phyloP scores from a whole-genome alignment of 2,113 vertebrate species.

The Okapia johnstoni region DNA sequence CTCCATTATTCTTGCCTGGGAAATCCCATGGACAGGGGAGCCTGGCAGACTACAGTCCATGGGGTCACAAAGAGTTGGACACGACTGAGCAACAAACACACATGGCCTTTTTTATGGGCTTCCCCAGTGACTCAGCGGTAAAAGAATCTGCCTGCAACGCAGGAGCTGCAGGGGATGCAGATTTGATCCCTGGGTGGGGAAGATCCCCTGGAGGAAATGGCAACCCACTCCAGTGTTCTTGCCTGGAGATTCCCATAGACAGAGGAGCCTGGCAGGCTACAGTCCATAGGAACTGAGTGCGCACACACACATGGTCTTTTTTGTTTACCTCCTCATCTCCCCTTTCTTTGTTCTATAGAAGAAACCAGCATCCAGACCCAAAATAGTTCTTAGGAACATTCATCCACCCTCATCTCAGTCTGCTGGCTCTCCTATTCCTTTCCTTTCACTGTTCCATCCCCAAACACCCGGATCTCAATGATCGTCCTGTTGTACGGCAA shows the following conservation, averaged over 20 bases:
- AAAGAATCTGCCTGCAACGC: neutral
- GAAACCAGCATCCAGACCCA: neutral
- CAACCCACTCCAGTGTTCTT: neutral
- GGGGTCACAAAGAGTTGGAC: neutral
- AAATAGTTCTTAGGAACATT: neutral
- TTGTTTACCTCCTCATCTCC: neutral
- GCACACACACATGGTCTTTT: neutral
- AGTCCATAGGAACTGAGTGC: rapidly evolving
- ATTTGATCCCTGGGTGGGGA: neutral
- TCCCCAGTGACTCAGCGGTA: neutral
- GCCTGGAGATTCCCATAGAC: neutral
- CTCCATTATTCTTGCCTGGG: neutral
- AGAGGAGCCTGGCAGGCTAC: neutral
- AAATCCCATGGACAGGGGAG: neutral
- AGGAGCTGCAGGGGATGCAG: neutral
- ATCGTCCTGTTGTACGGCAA: neutral
- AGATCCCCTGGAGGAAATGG: neutral
- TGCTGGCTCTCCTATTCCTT: neutral
- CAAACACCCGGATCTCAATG: neutral
- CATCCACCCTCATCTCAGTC: neutral
- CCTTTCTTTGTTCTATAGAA: neutral
- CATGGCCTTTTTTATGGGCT: neutral
- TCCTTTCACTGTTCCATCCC: neutral
- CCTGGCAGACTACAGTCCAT: neutral
- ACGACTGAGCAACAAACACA: neutral